Conservation (phyloP, 2,113 vertebrate genomes). For the Melanerpes aurifrons region DNA sequence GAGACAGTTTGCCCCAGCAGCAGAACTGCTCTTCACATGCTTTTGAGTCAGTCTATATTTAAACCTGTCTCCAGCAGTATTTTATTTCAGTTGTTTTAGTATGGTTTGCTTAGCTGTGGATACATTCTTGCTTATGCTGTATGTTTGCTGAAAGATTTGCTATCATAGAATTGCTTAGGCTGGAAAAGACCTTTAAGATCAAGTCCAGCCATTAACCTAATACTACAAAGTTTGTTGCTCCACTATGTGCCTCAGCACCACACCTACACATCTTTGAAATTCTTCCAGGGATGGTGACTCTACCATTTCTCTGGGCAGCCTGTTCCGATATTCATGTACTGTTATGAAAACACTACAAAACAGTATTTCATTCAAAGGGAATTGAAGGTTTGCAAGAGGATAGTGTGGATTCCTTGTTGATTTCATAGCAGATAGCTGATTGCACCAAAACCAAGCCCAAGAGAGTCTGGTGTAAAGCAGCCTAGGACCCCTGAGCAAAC, state of each 20-base stretch:
- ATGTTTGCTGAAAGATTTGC: not conserved
- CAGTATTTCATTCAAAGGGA: not conserved
- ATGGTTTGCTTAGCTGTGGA: slow-evolving; percentile 5
- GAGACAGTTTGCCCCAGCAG: slow-evolving; percentile 25
- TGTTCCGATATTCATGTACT: not conserved
- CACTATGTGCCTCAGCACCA: not conserved
- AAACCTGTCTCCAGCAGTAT: slow-evolving; percentile 38
- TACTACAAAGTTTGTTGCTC: not conserved
- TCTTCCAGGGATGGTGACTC: not conserved
- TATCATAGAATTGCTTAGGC: not conserved
- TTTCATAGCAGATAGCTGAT: not conserved
- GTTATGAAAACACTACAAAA: not conserved
- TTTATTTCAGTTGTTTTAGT: slow-evolving; percentile 50
- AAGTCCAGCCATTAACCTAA: too few relatives aligned
- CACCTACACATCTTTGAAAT: not conserved
- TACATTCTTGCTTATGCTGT: not conserved
- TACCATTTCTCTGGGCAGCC: not conserved
- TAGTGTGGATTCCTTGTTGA: not conserved
- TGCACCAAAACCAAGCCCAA: not conserved
- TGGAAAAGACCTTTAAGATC: not conserved
- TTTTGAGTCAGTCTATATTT: slow-evolving; percentile 57
- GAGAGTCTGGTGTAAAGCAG: not conserved
- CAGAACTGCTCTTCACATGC: slow-evolving; percentile 20
- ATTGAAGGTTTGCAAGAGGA: not conserved
- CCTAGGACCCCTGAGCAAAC: not conserved